Conservation (phyloP, 2,113 vertebrate species). For the Butorides virescens region DNA sequence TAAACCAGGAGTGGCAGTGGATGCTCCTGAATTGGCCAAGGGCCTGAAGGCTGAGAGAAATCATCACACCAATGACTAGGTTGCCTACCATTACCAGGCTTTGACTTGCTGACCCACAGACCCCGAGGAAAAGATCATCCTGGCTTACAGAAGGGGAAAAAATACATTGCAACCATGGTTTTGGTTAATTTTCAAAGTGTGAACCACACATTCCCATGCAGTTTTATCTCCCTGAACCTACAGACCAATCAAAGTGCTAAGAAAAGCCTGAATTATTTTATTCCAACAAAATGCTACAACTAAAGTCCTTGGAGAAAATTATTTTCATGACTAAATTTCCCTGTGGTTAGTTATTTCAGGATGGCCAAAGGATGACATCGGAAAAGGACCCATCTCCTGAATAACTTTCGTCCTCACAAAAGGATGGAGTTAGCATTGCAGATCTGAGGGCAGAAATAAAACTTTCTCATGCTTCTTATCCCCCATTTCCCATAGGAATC, state of each 20-base stretch:
- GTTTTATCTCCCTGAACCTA: background rate
- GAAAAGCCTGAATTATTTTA: background rate
- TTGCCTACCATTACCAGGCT: background rate
- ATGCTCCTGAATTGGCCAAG: background rate
- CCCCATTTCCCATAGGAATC: background rate
- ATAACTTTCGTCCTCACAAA: background rate
- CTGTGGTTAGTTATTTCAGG: background rate
- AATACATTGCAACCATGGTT: background rate
- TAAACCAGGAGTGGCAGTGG: rapidly evolving
- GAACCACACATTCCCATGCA: background rate
- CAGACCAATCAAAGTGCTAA: background rate
- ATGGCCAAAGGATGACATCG: background rate
- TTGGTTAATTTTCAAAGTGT: background rate
- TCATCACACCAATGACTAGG: background rate
- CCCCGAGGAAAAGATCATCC: background rate
- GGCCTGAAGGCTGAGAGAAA: background rate
- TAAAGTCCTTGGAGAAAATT: background rate
- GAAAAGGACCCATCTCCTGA: background rate
- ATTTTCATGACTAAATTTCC: background rate
- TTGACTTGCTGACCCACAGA: background rate
- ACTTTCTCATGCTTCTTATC: background rate
- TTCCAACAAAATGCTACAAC: background rate
- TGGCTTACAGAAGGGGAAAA: background rate
- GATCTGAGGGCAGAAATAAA: background rate
- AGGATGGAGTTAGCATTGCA: background rate